Evolutionary conservation across 2,113 vertebrate genomes (phyloP).

Genomic region (Apteryx mantelli): DNA sequence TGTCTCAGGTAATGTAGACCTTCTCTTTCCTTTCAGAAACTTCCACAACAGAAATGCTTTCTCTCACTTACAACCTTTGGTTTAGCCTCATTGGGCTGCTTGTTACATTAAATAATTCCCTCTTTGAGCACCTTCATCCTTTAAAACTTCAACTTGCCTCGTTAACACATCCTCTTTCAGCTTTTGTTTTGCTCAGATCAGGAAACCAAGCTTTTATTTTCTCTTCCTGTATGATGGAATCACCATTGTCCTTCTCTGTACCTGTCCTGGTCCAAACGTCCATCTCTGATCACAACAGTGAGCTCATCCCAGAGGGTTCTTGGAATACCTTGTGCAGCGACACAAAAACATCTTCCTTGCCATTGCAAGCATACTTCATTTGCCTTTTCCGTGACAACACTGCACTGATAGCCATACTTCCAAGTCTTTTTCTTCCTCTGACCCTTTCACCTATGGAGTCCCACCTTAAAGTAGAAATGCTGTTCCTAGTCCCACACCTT

Average conservation of each 20-base stretch:
- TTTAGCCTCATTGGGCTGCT: neutral
- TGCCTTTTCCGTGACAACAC: no score
- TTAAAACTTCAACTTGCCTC: neutral
- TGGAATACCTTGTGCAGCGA: no score
- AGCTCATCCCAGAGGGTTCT: neutral
- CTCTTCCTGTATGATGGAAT: accelerated
- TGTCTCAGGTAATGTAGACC: neutral
- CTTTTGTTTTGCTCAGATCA: neutral
- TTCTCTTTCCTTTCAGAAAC: neutral
- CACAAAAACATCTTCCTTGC: no score
- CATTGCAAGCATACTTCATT: no score
- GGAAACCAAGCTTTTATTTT: neutral
- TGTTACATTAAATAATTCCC: neutral
- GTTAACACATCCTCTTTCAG: neutral
- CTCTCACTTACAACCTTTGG: neutral
- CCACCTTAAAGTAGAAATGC: no score
- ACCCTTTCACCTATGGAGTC: no score
- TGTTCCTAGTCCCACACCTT: neutral
- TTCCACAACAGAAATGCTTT: neutral
- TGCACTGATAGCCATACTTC: no score
- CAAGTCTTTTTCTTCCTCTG: neutral
- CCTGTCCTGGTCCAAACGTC: neutral
- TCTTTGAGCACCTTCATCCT: neutral
- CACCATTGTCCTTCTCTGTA: neutral
- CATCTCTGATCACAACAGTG: neutral